phyloP scores from a whole-genome alignment of 2,888 invertebrate species.

The Acanthosepion esculentum region DNA sequence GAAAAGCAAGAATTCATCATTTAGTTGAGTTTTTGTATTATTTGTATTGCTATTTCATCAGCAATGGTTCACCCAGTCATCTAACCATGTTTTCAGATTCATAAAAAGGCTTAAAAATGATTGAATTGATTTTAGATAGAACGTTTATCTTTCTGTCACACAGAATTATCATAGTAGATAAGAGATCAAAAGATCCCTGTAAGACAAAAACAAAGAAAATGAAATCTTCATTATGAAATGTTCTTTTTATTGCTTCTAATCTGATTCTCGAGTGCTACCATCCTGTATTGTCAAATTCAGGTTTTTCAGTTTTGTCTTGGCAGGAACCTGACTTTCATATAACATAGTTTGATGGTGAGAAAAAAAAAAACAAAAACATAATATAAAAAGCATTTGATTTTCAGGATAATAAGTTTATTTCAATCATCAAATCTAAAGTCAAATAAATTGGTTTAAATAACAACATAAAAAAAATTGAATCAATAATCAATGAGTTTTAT shows the following conservation, averaged over 20 bases:
- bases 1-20: not conserved
- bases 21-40: not conserved
- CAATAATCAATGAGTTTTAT: not conserved
- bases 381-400: not conserved
- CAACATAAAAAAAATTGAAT: not conserved
- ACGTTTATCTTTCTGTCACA: not conserved
- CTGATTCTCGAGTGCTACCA: not conserved
- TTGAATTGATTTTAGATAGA: not conserved
- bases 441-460: not conserved
- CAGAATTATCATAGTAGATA: not conserved
- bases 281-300: not conserved
- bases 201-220: not conserved
- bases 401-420: not conserved
- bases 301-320: not conserved
- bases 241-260: not conserved
- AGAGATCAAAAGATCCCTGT: not conserved
- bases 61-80: not conserved
- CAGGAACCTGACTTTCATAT: not conserved
- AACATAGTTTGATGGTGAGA: not conserved
- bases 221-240: not conserved
- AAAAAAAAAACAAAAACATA: not conserved
- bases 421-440: not conserved
- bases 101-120: not conserved
- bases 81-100: not conserved
- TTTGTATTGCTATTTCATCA: not conserved